Evolutionary conservation across 2,113 vertebrate species (phyloP), one percentile per base, ranked within the genome.

Genomic region (Athene cunicularia): DNA sequence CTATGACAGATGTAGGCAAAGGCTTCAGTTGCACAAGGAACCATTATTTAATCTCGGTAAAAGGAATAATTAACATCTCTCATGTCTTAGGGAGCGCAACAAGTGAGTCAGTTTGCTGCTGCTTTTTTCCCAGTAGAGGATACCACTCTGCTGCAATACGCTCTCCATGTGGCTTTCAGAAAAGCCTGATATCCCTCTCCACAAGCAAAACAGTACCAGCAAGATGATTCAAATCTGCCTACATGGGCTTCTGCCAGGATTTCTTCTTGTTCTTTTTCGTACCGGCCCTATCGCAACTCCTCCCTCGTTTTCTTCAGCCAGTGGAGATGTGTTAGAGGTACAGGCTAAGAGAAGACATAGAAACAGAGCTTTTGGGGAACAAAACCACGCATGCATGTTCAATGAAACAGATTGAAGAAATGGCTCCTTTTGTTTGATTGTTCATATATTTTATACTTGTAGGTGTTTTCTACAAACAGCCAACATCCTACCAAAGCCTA

Each of bases 1-100:
- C 53, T 60, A 14, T 50, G 53, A 35, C 24, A 76, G 64, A 23
- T 0, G 4, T 11, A 60, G 35, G n/a, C 26, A 56, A 84, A 85
- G 15, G 10, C 30, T 45, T 64, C 2, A 3, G 5, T 33, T 73
- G n/a, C 16, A 1, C 14, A 60, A 50, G 5, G 3, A 1, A 22
- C 16, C 23, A 8, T 35, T 90, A 89, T 70, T 70, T 84, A 64
- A 79, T 14, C 55, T 67, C 30, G 30, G 6, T 49, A 27, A 49
- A 72, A 71, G 27, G 45, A 70, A 37, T 77, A 70, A 92, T 71
- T 60, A 60, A 39, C 22, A n/a, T 20, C 20, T 55, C 20, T 74
- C 15, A 3, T 26, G 12, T 58, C 41, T 64, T 43, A 32, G 45
- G 12, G 52, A 39, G 23, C 39, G 9, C 45, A 28, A 28, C 8